Percentiles rank a stretch among this genome's conserved stretches.
Conservation (phyloP, 2,888 invertebrate species). For the Oxyteleia sp. region DNA sequence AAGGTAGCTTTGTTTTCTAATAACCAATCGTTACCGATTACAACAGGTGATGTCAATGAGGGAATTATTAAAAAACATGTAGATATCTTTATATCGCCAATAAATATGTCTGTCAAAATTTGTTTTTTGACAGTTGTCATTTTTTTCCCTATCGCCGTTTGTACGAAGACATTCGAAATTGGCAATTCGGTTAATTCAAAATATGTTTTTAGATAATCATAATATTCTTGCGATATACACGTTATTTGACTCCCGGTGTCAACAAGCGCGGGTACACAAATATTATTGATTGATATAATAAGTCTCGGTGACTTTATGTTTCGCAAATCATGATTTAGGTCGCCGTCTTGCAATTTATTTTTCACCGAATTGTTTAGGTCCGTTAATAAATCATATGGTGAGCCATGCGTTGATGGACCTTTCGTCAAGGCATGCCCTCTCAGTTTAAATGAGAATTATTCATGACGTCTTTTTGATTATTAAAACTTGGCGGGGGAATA, state of each 20-base stretch:
- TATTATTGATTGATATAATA: constrained; percentile 4
- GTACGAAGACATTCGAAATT: too few species aligned
- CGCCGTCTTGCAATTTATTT: neutral
- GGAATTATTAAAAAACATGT: constrained; percentile 43
- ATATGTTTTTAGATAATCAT: constrained; percentile 14
- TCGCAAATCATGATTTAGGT: neutral
- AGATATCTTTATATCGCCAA: constrained; percentile 13
- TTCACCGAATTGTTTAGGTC: neutral
- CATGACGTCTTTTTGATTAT: neutral
- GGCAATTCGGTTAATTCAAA: constrained; percentile 6
- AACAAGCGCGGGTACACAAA: constrained; percentile 35
- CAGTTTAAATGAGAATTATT: constrained; percentile 1
- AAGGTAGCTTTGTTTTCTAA: constrained; percentile 41
- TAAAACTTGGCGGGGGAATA: constrained; percentile 2
- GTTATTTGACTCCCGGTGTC: constrained; percentile 70
- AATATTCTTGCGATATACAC: constrained; percentile 41
- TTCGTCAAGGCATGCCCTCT: neutral
- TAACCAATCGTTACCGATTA: constrained; percentile 73
- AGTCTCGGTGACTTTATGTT: constrained; percentile 6
- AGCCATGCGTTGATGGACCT: neutral
- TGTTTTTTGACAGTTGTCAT: too few species aligned
- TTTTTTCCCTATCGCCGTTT: too few species aligned
- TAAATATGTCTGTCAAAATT: neutral
- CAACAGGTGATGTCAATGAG: constrained; percentile 40
- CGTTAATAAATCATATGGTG: neutral